Percentiles rank a stretch among this genome's conserved stretches.
Conservation (phyloP, 2,113 vertebrate genomes). For the Albula glossodonta region DNA sequence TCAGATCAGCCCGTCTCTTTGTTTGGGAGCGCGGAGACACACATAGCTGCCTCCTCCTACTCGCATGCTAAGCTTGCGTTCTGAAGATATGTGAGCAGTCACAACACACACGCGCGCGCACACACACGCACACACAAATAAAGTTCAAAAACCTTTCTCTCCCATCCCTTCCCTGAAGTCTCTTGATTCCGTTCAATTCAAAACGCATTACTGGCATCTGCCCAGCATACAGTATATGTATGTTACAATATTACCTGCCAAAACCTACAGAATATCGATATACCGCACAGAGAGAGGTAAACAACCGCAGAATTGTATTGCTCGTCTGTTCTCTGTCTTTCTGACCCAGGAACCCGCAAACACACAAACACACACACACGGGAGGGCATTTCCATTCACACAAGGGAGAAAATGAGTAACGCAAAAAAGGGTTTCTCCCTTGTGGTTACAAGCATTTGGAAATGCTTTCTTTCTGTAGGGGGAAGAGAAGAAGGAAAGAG, state of each 20-base stretch:
- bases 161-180: not conserved
- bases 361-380: constrained; percentile 6
- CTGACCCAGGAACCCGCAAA: not conserved
- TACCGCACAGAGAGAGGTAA: not conserved
- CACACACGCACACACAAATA: constrained; percentile 38
- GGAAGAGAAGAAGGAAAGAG: constrained; percentile 33
- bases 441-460: constrained; percentile 55
- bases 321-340: not conserved
- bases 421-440: constrained; percentile 52
- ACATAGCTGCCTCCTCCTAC: constrained; percentile 80
- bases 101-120: constrained; percentile 80
- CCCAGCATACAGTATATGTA: not conserved
- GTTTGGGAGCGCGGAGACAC: constrained; percentile 83
- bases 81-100: constrained; percentile 80
- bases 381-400: constrained; percentile 40
- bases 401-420: constrained; percentile 31
- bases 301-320: not conserved
- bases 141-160: not conserved
- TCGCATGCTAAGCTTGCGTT: constrained; percentile 80
- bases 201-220: not conserved
- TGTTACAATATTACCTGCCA: not conserved
- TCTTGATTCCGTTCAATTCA: not conserved
- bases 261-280: not conserved
- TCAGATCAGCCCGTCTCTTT: constrained; percentile 89
- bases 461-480: constrained; percentile 40